phyloP scores from a whole-genome alignment of 2,888 invertebrate genomes.

The Heliconius hortense region DNA sequence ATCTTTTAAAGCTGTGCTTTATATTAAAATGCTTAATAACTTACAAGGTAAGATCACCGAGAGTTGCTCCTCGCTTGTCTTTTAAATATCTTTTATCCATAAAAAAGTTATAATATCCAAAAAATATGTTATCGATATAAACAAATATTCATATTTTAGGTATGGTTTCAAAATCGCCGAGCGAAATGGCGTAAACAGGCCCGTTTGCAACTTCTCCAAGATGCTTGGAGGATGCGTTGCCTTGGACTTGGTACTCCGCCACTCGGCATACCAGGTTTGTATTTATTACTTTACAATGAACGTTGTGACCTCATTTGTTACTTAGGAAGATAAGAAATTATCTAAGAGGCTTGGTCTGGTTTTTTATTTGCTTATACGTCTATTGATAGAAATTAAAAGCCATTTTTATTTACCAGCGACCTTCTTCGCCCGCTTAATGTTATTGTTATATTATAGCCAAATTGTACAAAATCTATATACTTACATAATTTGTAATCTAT shows the following conservation, averaged over 20 bases:
- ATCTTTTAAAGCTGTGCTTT: no score
- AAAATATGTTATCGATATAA: not conserved
- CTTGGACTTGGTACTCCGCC: conserved; percentile 86
- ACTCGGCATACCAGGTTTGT: conserved; percentile 77
- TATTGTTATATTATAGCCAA: no score
- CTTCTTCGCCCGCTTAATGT: no score
- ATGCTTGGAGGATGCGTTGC: conserved; percentile 95
- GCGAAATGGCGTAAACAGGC: conserved; percentile 97
- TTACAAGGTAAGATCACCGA: not conserved
- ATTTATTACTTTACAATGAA: not conserved
- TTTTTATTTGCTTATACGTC: no score
- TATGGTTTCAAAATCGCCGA: conserved; percentile 95
- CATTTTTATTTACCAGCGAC: no score
- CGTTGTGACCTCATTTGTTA: not conserved
- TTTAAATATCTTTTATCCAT: no score
- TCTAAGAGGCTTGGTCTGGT: no score
- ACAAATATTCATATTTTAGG: conserved; percentile 72
- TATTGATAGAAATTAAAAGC: no score
- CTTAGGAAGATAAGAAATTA: not conserved
- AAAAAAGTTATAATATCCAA: not conserved
- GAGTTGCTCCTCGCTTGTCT: not conserved
- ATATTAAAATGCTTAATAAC: not conserved
- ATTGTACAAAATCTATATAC: no score
- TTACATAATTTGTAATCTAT: no score
- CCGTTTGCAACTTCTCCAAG: conserved; percentile 91